These are phyloP conservation scores for Callospermophilus lateralis DNA, from an alignment of 2,113 vertebrate genomes.

Conservation along the genomic window DNA sequence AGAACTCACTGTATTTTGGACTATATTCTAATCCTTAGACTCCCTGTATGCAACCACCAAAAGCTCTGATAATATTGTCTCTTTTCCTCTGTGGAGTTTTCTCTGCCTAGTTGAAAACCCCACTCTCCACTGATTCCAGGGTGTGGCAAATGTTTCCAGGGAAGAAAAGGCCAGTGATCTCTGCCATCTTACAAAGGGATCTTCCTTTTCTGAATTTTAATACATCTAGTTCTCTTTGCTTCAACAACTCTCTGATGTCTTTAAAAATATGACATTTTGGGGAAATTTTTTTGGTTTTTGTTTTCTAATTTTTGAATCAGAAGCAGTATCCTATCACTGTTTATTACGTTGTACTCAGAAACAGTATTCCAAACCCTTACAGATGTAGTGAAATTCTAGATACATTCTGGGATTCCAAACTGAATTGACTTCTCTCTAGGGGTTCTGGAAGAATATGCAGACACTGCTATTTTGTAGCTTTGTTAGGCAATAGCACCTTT, in stretches of 20 bases:
- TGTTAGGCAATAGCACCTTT: background rate
- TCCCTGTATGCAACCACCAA: accelerated
- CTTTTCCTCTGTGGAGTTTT: background rate
- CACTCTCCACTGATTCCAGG: accelerated
- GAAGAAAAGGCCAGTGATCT: background rate
- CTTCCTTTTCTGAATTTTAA: background rate
- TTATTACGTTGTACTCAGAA: background rate
- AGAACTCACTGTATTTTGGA: background rate
- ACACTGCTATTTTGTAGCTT: accelerated
- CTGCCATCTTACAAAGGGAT: background rate
- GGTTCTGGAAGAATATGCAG: background rate
- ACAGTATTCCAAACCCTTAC: background rate
- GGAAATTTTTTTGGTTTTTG: background rate
- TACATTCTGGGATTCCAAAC: too few relatives aligned
- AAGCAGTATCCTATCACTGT: background rate
- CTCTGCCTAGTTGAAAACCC: background rate
- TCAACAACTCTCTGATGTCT: background rate
- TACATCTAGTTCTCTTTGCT: background rate
- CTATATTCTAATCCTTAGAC: background rate
- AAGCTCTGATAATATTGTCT: background rate
- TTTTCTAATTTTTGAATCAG: background rate
- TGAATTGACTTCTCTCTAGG: background rate
- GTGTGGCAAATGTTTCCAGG: background rate
- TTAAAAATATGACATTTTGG: background rate
- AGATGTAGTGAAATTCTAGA: background rate